These are phyloP conservation scores for Notiomystis cincta DNA, from an alignment of 2,113 vertebrate genomes.

Conservation along the genomic window DNA sequence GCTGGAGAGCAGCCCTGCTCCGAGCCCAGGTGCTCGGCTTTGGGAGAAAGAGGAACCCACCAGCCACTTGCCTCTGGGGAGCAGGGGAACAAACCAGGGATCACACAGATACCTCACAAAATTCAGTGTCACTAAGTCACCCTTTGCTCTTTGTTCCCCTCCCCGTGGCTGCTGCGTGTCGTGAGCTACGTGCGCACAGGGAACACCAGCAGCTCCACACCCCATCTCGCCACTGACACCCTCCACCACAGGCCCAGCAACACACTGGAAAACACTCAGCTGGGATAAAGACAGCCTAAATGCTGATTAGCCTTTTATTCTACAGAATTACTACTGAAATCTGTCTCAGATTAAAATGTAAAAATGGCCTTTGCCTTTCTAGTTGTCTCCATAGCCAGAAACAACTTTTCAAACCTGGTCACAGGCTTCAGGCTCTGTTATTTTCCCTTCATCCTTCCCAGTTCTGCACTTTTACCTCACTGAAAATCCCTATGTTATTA, in stretches of 20 bases:
- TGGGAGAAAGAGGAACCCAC: background rate
- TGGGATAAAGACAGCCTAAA: background rate
- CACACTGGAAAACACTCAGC: background rate
- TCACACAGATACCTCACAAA: background rate
- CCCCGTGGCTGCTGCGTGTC: fast-evolving
- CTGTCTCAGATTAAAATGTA: background rate
- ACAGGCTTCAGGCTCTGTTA: background rate
- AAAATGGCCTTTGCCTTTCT: background rate
- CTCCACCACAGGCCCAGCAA: background rate
- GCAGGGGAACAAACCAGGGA: background rate
- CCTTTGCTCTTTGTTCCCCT: background rate
- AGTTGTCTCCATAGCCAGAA: background rate
- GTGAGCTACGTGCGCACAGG: background rate
- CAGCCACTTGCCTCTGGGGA: background rate
- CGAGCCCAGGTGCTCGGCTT: fast-evolving
- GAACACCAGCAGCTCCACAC: background rate
- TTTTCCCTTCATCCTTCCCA: background rate
- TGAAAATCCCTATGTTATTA: background rate
- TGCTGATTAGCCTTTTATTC: background rate
- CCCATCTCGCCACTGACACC: background rate
- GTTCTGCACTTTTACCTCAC: background rate
- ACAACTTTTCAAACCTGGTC: background rate
- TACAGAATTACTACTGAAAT: background rate
- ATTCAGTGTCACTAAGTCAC: background rate
- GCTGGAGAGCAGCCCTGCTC: background rate